These are phyloP conservation scores for Peromyscus nudipes DNA, from an alignment of 2,797 vertebrate genomes.

Conservation along the genomic window DNA sequence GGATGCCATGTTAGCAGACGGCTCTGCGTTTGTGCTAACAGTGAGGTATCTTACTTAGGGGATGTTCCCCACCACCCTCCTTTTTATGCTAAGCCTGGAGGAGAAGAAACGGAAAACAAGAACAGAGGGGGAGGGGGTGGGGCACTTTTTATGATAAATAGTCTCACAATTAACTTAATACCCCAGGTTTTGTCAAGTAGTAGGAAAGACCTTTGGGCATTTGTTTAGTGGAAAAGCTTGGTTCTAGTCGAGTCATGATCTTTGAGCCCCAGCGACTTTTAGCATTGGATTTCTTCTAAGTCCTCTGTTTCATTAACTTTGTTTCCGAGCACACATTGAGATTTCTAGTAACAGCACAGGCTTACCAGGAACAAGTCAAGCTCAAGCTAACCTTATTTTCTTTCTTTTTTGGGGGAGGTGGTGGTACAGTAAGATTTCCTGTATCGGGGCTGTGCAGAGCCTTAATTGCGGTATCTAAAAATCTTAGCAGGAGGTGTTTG, in stretches of 20 bases:
- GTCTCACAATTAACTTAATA: background rate
- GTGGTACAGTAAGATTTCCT: background rate
- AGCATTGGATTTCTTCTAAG: background rate
- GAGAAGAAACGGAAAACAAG: background rate
- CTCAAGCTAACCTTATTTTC: background rate
- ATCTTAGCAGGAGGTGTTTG: background rate
- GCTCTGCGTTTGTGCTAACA: background rate
- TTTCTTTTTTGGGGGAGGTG: background rate
- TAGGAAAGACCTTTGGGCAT: background rate
- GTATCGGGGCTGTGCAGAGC: background rate
- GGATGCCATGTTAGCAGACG: background rate
- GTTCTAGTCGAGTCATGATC: background rate
- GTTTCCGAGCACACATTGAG: background rate
- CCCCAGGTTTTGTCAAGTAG: constrained; percentile 37
- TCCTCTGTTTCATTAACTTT: constrained; percentile 10
- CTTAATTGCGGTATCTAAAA: background rate
- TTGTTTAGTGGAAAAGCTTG: constrained; percentile 4
- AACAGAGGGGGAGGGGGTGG: background rate
- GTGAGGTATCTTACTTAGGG: background rate
- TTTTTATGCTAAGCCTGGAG: background rate
- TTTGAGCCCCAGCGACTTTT: background rate
- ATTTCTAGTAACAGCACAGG: constrained; percentile 26
- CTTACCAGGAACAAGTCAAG: background rate
- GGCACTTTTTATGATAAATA: background rate
- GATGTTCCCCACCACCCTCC: background rate